Evolutionary conservation across 2,888 invertebrate genomes (phyloP).

Genomic region (Disparrhopalites patrizii): DNA sequence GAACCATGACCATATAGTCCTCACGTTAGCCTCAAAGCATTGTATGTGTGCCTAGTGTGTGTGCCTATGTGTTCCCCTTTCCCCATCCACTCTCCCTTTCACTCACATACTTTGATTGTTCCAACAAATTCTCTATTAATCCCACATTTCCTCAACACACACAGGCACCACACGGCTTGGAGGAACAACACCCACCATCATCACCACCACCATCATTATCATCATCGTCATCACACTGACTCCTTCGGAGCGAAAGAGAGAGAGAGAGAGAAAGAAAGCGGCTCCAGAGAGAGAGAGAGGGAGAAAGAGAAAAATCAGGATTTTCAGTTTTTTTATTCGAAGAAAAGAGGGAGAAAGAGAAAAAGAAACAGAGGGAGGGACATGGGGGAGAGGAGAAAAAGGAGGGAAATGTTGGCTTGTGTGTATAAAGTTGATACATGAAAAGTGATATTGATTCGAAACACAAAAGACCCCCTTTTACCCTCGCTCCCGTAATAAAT

Average conservation of each 20-base stretch:
- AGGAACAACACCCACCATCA: background rate
- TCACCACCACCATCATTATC: background rate
- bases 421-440: too few species aligned
- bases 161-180: too few species aligned
- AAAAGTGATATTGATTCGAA: too few species aligned
- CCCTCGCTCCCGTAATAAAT: too few species aligned
- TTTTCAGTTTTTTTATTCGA: too few species aligned
- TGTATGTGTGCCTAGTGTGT: background rate
- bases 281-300: background rate
- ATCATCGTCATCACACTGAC: background rate
- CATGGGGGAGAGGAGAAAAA: too few species aligned
- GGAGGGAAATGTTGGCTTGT: too few species aligned
- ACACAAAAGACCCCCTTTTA: too few species aligned
- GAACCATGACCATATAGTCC: background rate
- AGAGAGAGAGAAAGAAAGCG: background rate
- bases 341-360: too few species aligned
- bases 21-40: background rate
- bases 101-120: background rate
- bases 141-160: background rate
- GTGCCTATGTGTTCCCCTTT: background rate
- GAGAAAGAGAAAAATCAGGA: background rate
- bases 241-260: background rate
- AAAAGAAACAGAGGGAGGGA: too few species aligned
- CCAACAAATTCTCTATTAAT: background rate
- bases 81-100: conserved; percentile 1